Evolutionary conservation across 2,113 vertebrate genomes (phyloP).

Genomic region (Charina bottae): DNA sequence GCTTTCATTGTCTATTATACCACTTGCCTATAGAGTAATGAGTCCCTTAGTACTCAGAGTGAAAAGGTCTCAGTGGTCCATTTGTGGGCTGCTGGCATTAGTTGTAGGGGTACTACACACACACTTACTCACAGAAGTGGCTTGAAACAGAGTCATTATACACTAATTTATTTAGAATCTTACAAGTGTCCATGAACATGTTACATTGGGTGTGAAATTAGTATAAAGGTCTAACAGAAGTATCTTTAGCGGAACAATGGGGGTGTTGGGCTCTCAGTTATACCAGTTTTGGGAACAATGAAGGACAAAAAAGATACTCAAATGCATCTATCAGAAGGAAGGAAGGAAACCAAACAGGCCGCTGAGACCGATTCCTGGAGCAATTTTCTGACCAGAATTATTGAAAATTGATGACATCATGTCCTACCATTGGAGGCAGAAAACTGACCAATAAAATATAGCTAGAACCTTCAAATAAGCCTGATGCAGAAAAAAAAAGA

Average conservation of each 20-base stretch:
- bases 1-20: slow-evolving; percentile 43
- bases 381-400: no score
- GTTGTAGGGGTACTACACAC: slow-evolving; percentile 57
- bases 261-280: slow-evolving; percentile 45
- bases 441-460: no score
- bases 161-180: slow-evolving; percentile 57
- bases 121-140: slow-evolving; percentile 32
- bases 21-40: slow-evolving; percentile 57
- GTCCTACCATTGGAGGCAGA: no score
- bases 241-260: slow-evolving; percentile 57
- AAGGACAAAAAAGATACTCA: neutral
- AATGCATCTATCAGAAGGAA: neutral
- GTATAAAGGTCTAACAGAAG: slow-evolving; percentile 50
- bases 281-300: slow-evolving; percentile 41
- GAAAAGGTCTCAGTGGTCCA: slow-evolving; percentile 63
- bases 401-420: no score
- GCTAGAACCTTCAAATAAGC: no score
- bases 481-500: no score
- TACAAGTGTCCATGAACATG: slow-evolving; percentile 60
- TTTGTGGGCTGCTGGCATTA: slow-evolving; percentile 47
- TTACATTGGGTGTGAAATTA: slow-evolving; percentile 49
- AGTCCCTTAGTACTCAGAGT: slow-evolving; percentile 51
- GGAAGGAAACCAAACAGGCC: no score
- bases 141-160: slow-evolving; percentile 57
- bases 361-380: no score